These are phyloP conservation scores for Agapetus fuscipes DNA, from an alignment of 2,888 invertebrate species.

Conservation along the genomic window DNA sequence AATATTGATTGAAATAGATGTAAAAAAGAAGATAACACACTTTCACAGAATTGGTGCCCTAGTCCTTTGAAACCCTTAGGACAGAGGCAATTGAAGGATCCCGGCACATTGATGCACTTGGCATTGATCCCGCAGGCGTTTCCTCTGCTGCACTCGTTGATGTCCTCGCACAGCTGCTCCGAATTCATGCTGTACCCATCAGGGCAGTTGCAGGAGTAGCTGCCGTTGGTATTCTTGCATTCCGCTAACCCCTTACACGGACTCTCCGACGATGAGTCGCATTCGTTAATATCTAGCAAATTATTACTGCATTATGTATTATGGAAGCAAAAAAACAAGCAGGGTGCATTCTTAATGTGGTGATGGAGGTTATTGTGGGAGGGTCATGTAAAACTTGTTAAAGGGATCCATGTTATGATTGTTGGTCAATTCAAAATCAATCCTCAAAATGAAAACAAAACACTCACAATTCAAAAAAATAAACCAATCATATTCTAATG, in stretches of 20 bases:
- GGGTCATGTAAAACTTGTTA: constrained; percentile 5
- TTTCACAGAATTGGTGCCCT: constrained; percentile 66
- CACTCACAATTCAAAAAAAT: no score
- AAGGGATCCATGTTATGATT: constrained; percentile 2
- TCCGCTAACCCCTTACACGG: constrained; percentile 62
- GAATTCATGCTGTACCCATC: constrained; percentile 54
- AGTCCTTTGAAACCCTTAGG: constrained; percentile 67
- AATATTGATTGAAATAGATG: not conserved
- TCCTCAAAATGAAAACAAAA: no score
- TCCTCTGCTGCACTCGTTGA: constrained; percentile 61
- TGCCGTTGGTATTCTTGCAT: constrained; percentile 68
- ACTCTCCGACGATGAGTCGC: constrained; percentile 41
- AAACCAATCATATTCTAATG: no score
- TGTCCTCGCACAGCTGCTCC: constrained; percentile 55
- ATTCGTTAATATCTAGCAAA: constrained; percentile 62
- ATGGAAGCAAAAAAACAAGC: constrained; percentile 17
- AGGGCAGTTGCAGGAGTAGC: constrained; percentile 64
- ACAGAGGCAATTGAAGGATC: constrained; percentile 68
- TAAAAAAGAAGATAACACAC: constrained; percentile 45
- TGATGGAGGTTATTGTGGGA: constrained; percentile 3
- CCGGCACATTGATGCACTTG: constrained; percentile 72
- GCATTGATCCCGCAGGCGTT: constrained; percentile 66
- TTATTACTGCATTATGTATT: constrained; percentile 22
- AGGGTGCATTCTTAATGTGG: constrained; percentile 13
- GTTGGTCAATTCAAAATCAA: no score